These are phyloP conservation scores for Gavia stellata DNA, from an alignment of 2,113 vertebrate genomes.

Conservation along the genomic window DNA sequence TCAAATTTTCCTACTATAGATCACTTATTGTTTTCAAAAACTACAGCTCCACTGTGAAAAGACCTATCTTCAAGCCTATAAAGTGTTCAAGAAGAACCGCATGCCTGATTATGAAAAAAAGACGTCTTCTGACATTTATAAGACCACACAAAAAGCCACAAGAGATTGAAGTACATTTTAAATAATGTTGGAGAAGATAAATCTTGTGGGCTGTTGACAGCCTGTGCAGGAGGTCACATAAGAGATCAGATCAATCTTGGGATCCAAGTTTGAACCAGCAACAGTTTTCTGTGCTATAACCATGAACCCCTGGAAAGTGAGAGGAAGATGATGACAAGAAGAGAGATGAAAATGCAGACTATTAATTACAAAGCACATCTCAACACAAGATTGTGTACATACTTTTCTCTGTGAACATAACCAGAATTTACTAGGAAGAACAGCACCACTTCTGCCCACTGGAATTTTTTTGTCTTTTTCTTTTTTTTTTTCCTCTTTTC, in stretches of 20 bases:
- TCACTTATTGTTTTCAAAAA: background rate
- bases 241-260: background rate
- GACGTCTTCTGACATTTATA: conserved; percentile 17
- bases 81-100: background rate
- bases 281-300: conserved; percentile 9
- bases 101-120: background rate
- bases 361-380: background rate
- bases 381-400: background rate
- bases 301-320: background rate
- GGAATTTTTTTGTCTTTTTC: background rate
- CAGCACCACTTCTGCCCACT: background rate
- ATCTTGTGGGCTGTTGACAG: conserved; percentile 28
- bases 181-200: background rate
- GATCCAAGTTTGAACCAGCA: background rate
- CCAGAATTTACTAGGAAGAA: background rate
- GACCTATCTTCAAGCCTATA: background rate
- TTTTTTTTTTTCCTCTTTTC: background rate
- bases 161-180: background rate
- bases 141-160: conserved; percentile 48
- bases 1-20: background rate
- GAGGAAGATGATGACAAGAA: background rate
- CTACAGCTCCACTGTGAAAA: background rate
- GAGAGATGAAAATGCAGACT: background rate
- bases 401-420: background rate
- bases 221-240: conserved; percentile 1